phyloP scores from a whole-genome alignment of 2,113 vertebrate species.

The Ophiodon elongatus region DNA sequence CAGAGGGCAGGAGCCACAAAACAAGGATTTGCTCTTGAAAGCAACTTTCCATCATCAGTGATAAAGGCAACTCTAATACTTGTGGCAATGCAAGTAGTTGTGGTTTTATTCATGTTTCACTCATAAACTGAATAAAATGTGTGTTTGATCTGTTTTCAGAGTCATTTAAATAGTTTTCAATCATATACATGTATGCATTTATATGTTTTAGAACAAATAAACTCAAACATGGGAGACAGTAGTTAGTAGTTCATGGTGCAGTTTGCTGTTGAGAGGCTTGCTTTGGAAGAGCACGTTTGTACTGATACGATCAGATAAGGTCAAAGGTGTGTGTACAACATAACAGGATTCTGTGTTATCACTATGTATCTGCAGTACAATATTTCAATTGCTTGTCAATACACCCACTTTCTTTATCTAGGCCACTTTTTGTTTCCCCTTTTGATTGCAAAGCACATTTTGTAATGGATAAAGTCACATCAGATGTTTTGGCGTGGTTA shows the following conservation, averaged over 20 bases:
- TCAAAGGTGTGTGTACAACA: slow-evolving; percentile 10
- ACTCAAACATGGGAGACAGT: background rate
- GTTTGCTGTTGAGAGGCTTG: background rate
- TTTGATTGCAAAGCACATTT: background rate
- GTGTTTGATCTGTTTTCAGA: background rate
- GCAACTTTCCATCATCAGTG: background rate
- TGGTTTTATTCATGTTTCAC: background rate
- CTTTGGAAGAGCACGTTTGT: background rate
- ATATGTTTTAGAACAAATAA: background rate
- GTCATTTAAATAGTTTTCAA: background rate
- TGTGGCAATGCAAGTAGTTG: background rate
- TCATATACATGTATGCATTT: background rate
- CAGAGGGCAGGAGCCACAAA: slow-evolving; percentile 63
- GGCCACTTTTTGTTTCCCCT: background rate
- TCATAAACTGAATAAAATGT: background rate
- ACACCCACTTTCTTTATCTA: background rate
- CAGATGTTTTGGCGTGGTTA: background rate
- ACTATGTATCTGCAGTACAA: background rate
- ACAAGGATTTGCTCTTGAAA: background rate
- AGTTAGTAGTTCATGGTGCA: background rate
- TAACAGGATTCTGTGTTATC: background rate
- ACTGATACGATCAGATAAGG: background rate
- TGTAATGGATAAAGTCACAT: background rate
- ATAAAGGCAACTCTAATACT: background rate
- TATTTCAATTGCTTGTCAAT: background rate